Evolutionary conservation across 64 coral and sea anemone genomes (phyloP).

Genomic region (Astreopora myriophthalma): DNA sequence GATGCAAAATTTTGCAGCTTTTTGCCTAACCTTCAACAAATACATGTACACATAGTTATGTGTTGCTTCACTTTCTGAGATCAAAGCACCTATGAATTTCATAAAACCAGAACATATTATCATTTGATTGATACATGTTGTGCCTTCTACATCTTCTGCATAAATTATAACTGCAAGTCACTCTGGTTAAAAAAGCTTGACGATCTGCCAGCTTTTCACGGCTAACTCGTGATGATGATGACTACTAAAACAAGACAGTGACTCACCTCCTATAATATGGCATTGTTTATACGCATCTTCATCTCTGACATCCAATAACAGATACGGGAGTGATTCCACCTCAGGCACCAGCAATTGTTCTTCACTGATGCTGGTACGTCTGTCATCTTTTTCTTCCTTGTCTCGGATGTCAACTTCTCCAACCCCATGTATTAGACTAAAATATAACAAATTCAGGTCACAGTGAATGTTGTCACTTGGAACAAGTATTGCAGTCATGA

Average conservation of each 20-base stretch:
- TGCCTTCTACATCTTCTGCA: too few species aligned
- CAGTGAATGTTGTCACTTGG: not conserved
- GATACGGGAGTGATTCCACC: slow-evolving; percentile 86
- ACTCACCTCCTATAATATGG: slow-evolving; percentile 96
- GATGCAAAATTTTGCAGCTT: too few species aligned
- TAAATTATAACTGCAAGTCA: too few species aligned
- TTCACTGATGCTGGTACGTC: not conserved
- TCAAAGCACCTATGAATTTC: too few species aligned
- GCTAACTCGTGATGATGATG: not conserved
- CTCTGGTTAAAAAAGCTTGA: too few species aligned
- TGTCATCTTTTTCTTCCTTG: slow-evolving; percentile 36
- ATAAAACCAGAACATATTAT: too few species aligned
- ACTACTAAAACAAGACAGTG: not conserved
- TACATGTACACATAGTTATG: too few species aligned
- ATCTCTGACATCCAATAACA: slow-evolving; percentile 89
- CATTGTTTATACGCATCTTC: slow-evolving; percentile 91
- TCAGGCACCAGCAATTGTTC: slow-evolving; percentile 67
- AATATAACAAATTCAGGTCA: not conserved
- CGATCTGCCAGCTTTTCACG: too few species aligned
- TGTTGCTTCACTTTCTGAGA: too few species aligned
- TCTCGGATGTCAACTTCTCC: slow-evolving; percentile 93
- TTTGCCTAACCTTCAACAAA: too few species aligned
- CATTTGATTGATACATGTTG: too few species aligned
- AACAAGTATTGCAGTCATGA: too few species aligned
- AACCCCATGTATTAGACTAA: slow-evolving; percentile 95